Base-by-base conservation (phyloP, 2,888 invertebrate species). In the Idaea biselata region DNA sequence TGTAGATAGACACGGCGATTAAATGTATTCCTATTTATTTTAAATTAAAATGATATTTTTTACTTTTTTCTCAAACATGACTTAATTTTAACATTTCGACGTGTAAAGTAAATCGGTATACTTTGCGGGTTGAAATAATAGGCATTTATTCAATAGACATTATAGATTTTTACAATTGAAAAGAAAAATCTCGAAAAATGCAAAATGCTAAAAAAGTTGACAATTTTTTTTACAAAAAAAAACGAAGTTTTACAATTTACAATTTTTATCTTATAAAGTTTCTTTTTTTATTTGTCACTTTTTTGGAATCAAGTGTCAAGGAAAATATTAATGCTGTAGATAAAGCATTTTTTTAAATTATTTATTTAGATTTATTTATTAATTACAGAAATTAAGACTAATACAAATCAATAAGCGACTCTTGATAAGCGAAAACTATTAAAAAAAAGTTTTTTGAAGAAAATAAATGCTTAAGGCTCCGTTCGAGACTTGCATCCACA, bases 91-190 rank as follows among this genome's bases (percentile, higher is more conserved):
- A 66, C 67, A 71, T 82, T 79, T 70, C 76, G 78, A 75, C 74
- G 69, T 66, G 77, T 76, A 79, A 80, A 63, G 11, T 77, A 81
- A 80, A 63, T 59, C 56, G 33, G 60, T 66, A 82, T 81, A 84
- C 77, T 79, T 84, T 78, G 70, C 71, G 67, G 66, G 71, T 74
- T 80, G 77, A 79, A 81, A 79, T 70, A 66, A 71, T 33, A 58
- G 18, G 89, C 89, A 89, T 89, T 89, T 89, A 89, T 88, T 82
- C 80, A 83, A 75, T 73, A 78, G 79, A 77, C 79, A 76, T 68
- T 68, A 69, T 61, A 58, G 55, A 62, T 58, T 25, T 58, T 44
- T 44, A 57, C 53, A 18, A 44, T 60, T 57, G 32, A 25, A 53
- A 25, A 58, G 25, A n/a, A 16, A 44, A 44, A 44, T 44, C 44